Evolutionary conservation across 1,140 invertebrate species (phyloP).

Genomic region (Bombus affinis): DNA sequence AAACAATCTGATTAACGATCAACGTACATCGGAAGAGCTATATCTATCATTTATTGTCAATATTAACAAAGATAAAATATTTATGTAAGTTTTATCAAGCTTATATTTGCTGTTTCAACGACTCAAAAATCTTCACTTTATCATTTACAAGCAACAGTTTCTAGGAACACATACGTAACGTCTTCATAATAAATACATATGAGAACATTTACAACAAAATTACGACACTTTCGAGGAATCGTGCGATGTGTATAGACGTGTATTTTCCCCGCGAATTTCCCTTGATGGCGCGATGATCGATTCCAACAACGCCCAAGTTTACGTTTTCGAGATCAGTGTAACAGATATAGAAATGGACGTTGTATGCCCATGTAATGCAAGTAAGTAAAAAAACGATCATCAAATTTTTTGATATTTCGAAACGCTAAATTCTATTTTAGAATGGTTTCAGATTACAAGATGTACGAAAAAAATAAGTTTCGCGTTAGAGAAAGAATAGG

Average conservation of each 20-base stretch:
- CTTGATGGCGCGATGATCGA: slow-evolving; percentile 45
- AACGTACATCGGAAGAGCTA: neutral
- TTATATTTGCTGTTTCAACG: slow-evolving; percentile 1
- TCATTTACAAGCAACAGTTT: neutral
- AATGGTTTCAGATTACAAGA: neutral
- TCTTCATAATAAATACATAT: neutral
- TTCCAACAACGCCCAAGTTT: slow-evolving; percentile 45
- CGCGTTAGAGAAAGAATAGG: neutral
- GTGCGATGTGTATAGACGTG: neutral
- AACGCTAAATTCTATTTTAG: neutral
- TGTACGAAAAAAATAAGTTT: neutral
- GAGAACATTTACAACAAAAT: neutral
- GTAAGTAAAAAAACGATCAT: neutral
- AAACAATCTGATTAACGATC: neutral
- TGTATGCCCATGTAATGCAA: neutral
- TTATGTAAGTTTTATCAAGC: neutral
- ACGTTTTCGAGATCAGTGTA: slow-evolving; percentile 24
- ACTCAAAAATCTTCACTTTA: neutral
- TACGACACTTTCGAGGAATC: neutral
- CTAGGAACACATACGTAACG: slow-evolving; percentile 9
- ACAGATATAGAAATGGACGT: neutral
- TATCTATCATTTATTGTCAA: neutral
- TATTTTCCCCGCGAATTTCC: slow-evolving; percentile 37
- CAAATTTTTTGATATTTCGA: neutral
- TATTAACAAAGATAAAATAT: slow-evolving; percentile 37